These are phyloP conservation scores for Leucophora obtusa DNA, from an alignment of 2,888 invertebrate genomes.

Conservation along the genomic window DNA sequence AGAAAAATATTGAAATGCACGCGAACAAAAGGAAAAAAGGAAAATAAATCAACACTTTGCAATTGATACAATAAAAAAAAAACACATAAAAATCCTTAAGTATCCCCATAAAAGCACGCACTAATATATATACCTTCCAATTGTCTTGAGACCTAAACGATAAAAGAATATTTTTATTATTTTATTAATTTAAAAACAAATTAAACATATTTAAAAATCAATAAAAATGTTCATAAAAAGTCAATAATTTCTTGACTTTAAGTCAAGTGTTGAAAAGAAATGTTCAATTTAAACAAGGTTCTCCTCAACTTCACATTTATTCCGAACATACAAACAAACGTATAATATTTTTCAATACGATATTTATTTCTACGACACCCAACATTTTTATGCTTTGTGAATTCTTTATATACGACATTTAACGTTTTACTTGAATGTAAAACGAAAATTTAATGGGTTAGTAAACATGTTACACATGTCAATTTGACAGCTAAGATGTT, in stretches of 20 bases:
- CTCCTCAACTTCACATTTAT: background rate
- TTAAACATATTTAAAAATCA: constrained; percentile 46
- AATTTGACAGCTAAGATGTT: constrained; percentile 47
- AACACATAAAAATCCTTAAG: constrained; percentile 39
- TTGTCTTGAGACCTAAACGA: background rate
- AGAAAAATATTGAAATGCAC: background rate
- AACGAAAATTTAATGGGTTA: constrained; percentile 55
- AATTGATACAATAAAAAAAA: background rate
- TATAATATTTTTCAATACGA: background rate
- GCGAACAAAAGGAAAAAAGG: too few species aligned
- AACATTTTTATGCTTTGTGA: constrained; percentile 8
- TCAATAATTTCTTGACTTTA: constrained; percentile 12
- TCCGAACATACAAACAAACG: background rate
- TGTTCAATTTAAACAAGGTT: constrained; percentile 6
- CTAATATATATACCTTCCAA: background rate
- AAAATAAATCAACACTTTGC: background rate
- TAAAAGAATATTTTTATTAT: background rate
- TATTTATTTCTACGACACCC: constrained; percentile 4
- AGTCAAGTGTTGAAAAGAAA: constrained; percentile 19
- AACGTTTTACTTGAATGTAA: constrained; percentile 17
- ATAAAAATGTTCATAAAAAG: constrained; percentile 24
- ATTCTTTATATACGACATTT: background rate
- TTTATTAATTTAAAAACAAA: constrained; percentile 25
- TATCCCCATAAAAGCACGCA: constrained; percentile 8
- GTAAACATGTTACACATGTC: constrained; percentile 58